These are phyloP conservation scores for Chloroceryle aenea DNA, from an alignment of 2,113 vertebrate genomes.

Conservation along the genomic window DNA sequence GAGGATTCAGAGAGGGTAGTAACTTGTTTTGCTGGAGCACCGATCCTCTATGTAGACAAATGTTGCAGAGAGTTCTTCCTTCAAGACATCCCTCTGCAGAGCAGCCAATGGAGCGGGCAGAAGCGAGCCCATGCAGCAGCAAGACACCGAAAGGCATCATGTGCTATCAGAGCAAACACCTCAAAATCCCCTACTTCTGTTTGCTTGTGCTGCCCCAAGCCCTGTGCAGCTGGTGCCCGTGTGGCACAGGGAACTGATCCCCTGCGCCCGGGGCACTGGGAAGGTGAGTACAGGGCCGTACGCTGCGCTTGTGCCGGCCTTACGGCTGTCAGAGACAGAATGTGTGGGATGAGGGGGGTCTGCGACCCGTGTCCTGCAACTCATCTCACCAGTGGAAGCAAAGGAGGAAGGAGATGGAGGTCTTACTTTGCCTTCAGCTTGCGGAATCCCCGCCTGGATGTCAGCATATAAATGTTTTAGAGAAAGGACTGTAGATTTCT, in stretches of 20 bases:
- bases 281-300: too few relatives aligned
- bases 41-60: background rate
- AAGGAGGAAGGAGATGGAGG: background rate
- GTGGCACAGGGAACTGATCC: too few relatives aligned
- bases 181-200: too few relatives aligned
- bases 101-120: background rate
- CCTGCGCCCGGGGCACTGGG: too few relatives aligned
- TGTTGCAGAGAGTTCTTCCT: background rate
- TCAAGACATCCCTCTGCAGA: background rate
- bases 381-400: background rate
- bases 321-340: background rate
- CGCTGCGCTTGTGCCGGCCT: accelerated
- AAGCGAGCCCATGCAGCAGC: background rate
- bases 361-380: background rate
- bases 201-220: too few relatives aligned
- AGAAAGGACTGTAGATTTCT: background rate
- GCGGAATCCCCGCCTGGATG: background rate
- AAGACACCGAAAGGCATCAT: background rate
- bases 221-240: too few relatives aligned
- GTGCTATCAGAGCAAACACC: background rate
- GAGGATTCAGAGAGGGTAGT: background rate
- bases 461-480: background rate
- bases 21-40: background rate
- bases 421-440: background rate
- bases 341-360: background rate